Evolutionary conservation across 2,888 invertebrate species (phyloP).

Genomic region (Acronicta alni): DNA sequence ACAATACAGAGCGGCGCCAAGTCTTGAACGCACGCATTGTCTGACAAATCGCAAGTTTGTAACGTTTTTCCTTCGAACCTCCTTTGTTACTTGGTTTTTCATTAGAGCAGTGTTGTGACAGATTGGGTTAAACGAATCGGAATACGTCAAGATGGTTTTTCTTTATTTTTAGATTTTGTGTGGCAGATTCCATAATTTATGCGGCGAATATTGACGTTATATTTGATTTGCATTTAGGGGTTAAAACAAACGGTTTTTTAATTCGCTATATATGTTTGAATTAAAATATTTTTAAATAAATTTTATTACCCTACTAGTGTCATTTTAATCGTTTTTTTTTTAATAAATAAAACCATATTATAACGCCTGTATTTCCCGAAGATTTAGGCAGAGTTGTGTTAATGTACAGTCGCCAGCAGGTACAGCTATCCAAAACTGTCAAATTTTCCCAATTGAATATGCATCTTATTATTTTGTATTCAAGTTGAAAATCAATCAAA

Average conservation of each 20-base stretch:
- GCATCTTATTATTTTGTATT: too few relatives aligned
- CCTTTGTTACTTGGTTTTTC: conserved; percentile 46
- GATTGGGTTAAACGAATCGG: conserved; percentile 47
- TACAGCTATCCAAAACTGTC: too few relatives aligned
- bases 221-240: not conserved
- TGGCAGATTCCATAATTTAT: not conserved
- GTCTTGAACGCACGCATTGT: conserved; percentile 53
- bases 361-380: too few relatives aligned
- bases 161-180: conserved; percentile 12
- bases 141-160: conserved; percentile 27
- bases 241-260: not conserved
- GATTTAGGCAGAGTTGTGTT: too few relatives aligned
- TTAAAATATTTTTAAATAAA: too few relatives aligned
- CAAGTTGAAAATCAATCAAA: too few relatives aligned
- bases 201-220: not conserved
- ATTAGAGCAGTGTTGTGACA: conserved; percentile 39
- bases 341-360: too few relatives aligned
- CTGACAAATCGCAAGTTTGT: conserved; percentile 43
- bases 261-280: too few relatives aligned
- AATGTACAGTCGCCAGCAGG: too few relatives aligned
- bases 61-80: conserved; percentile 30
- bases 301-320: too few relatives aligned
- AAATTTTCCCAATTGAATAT: too few relatives aligned
- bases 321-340: too few relatives aligned
- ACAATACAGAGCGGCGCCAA: conserved; percentile 53